A percentile compares a stretch with the other conserved stretches of the same genome.
phyloP scores from a whole-genome alignment of 2,797 vertebrate species.

The Periophthalmus magnuspinnatus region DNA sequence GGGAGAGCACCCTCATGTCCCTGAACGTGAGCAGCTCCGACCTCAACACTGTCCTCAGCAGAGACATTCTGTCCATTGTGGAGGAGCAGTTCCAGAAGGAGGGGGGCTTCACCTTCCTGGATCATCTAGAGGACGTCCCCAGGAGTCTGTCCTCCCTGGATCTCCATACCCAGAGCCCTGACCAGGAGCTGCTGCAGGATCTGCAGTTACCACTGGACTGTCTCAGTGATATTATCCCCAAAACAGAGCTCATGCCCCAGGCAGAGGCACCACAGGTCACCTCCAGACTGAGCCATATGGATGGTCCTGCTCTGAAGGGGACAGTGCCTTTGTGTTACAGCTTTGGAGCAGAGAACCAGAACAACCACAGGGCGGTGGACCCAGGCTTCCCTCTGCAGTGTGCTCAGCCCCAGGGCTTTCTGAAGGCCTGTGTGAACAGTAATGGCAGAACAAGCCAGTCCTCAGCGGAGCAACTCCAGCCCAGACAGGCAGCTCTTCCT shows the following conservation, averaged over 20 bases:
- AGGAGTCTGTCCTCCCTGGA: slow-evolving; percentile 40
- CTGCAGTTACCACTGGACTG: slow-evolving; percentile 40
- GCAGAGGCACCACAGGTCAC: slow-evolving; percentile 15
- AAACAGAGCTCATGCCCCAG: slow-evolving; percentile 8
- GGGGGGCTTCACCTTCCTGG: slow-evolving; percentile 25
- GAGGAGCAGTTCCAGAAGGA: slow-evolving; percentile 73
- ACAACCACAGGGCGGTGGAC: background rate
- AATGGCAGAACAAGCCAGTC: slow-evolving; percentile 14
- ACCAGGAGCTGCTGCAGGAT: slow-evolving; percentile 31
- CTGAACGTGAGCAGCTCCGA: slow-evolving; percentile 60
- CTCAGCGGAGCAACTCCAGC: slow-evolving; percentile 27
- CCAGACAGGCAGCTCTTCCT: slow-evolving; percentile 41
- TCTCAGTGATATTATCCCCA: slow-evolving; percentile 37
- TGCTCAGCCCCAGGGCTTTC: slow-evolving; percentile 40
- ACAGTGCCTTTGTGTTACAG: background rate
- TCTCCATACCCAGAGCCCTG: slow-evolving; percentile 36
- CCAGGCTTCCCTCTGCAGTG: slow-evolving; percentile 21
- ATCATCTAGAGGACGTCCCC: slow-evolving; percentile 31
- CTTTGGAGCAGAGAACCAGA: background rate
- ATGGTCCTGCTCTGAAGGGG: slow-evolving; percentile 37
- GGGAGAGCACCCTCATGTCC: slow-evolving; percentile 75
- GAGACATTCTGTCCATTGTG: slow-evolving; percentile 62
- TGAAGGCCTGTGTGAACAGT: slow-evolving; percentile 14
- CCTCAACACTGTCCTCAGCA: slow-evolving; percentile 53
- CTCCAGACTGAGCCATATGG: slow-evolving; percentile 64